Conservation (phyloP, 2,113 vertebrate species). For the Rhinichthys klamathensis region DNA sequence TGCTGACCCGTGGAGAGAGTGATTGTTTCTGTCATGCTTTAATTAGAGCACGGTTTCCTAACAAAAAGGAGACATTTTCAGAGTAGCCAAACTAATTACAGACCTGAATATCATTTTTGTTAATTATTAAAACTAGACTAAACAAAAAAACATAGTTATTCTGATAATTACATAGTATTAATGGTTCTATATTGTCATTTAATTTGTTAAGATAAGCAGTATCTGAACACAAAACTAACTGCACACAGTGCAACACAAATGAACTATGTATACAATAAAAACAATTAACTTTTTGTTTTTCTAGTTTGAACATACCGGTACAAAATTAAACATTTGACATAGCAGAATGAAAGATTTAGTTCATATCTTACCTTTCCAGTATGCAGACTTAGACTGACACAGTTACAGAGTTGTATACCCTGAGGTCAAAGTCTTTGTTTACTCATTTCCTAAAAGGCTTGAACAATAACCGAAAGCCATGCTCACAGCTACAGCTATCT, state of each 20-base stretch:
- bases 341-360: neutral
- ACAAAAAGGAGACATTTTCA: neutral
- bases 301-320: constrained; percentile 6
- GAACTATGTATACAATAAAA: too few species aligned
- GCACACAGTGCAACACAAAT: too few species aligned
- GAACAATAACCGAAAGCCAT: constrained; percentile 18
- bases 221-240: too few species aligned
- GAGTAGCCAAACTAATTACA: neutral
- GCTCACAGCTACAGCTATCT: neutral
- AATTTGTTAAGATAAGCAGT: neutral
- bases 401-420: neutral
- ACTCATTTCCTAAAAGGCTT: constrained; percentile 39
- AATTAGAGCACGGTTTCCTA: neutral
- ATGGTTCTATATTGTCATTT: neutral
- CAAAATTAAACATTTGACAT: too few species aligned
- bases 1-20: constrained; percentile 67
- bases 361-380: constrained; percentile 38
- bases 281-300: neutral
- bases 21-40: constrained; percentile 67
- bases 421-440: constrained; percentile 55
- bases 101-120: neutral
- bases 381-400: neutral
- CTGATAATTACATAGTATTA: neutral
- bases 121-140: neutral
- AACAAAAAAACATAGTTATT: neutral